phyloP scores from a whole-genome alignment of 2,113 vertebrate species.

The Rhadina sibilatrix region DNA sequence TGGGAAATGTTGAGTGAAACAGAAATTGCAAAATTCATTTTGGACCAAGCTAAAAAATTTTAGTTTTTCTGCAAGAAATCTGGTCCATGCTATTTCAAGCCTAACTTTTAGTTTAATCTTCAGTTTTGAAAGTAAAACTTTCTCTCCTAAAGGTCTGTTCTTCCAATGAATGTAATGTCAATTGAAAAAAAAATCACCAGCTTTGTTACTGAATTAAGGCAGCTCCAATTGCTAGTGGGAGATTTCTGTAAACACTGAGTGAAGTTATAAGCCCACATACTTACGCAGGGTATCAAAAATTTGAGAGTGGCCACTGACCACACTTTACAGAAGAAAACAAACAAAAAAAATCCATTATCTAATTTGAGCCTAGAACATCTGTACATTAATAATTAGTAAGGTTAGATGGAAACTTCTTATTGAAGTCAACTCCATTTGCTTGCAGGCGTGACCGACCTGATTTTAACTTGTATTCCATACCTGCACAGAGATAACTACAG shows the following conservation, averaged over 20 bases:
- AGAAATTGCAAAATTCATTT: neutral
- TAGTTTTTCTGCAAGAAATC: neutral
- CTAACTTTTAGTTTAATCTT: neutral
- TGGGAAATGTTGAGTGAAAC: neutral
- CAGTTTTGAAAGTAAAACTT: neutral
- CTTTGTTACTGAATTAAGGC: neutral
- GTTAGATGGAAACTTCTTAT: constrained; percentile 27
- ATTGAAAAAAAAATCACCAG: neutral
- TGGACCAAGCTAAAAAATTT: neutral
- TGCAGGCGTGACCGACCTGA: neutral
- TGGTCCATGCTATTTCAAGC: neutral
- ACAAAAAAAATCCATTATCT: neutral
- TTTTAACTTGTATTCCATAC: constrained; percentile 54
- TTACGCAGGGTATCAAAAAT: neutral
- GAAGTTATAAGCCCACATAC: neutral
- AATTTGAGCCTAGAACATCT: constrained; percentile 2
- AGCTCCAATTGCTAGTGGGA: neutral
- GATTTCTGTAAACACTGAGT: neutral
- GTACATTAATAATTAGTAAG: constrained; percentile 46
- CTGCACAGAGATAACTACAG: neutral
- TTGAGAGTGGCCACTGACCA: neutral
- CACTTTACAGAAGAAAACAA: neutral
- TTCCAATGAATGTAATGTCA: neutral
- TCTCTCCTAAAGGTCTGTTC: neutral
- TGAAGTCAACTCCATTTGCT: neutral